Base-by-base conservation (phyloP, 2,113 vertebrate genomes). In the Campylomormyrus tamandua region DNA sequence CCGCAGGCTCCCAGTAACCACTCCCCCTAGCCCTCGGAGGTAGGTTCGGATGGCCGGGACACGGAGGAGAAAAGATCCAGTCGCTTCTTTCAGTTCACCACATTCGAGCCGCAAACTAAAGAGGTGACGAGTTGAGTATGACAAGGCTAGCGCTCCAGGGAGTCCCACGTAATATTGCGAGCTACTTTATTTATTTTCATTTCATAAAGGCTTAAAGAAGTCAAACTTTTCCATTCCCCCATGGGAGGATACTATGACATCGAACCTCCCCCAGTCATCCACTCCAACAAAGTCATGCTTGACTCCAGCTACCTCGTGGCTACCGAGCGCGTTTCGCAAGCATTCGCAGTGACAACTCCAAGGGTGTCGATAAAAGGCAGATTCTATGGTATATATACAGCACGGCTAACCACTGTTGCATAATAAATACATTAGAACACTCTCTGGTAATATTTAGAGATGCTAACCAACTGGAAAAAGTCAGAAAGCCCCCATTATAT, bases 71-170 rank as follows among this genome's bases (percentile, higher is more conserved):
- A 92, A 93, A 92, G 92, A 91, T 88, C 24, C 83, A 85, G 56
- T 49, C 52, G 7, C 45, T n/a, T 19, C 91, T 70, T 92, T 92
- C 90, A 66, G 27, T 88, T 90, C 52, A 92, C 92, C 77, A 90
- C 15, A 87, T 90, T 92, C 89, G 88, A 91, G 93, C 93, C 90
- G 91, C 90, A 92, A 92, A 93, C 92, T 92, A 90, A 91, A 89
- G 91, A 89, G 93, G 92, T 92, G 92, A 90, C 87, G 93, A 93
- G 94, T 93, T 94, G 94, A 95, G 91, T 94, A 93, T 92, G 92
- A 94, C 93, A 91, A 87, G 70, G 92, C 83, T 89, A 89, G 92
- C 89, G 92, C 93, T 90, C 93, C 93, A 94, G 94, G 93, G 94
- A 95, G 94, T 93, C 92, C 92, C 90, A 42, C 15, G 17, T 80